Evolutionary conservation across 2,888 invertebrate genomes (phyloP).

Genomic region (Gnatocerus cornutus): DNA sequence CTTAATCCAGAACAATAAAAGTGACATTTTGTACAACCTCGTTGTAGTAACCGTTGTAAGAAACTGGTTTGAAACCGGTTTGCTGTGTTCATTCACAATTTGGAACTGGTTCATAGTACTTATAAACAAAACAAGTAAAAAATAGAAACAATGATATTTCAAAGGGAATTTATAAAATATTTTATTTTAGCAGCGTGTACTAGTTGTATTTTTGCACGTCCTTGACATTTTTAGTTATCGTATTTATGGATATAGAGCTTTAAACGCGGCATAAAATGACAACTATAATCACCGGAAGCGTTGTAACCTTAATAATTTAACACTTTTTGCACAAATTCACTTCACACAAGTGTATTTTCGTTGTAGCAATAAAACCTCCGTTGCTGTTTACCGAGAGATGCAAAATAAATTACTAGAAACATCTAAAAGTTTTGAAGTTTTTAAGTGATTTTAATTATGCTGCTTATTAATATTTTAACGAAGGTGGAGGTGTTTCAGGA

Average conservation of each 20-base stretch:
- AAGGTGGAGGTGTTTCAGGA: conserved; percentile 26
- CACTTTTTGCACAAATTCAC: no score
- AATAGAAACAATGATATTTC: background rate
- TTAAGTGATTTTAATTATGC: no score
- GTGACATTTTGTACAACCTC: conserved; percentile 18
- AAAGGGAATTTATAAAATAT: no score
- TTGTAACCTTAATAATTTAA: no score
- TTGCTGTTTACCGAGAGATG: no score
- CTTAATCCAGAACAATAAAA: conserved; percentile 21
- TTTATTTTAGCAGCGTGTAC: conserved; percentile 33
- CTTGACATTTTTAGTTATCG: conserved; percentile 33
- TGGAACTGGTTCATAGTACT: conserved; percentile 15
- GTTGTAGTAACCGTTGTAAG: conserved; percentile 38
- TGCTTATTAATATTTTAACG: conserved; percentile 2
- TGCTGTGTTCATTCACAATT: conserved; percentile 38
- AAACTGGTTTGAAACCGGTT: conserved; percentile 43
- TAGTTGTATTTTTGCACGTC: background rate
- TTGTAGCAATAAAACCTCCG: no score
- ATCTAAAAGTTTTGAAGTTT: background rate
- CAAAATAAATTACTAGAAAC: background rate
- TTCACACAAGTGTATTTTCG: no score
- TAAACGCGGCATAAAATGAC: no score
- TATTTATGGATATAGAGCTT: no score
- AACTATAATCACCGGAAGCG: no score
- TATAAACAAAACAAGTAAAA: conserved; percentile 4